phyloP scores from a whole-genome alignment of 2,888 invertebrate species.

The Macrophya alboannulata region DNA sequence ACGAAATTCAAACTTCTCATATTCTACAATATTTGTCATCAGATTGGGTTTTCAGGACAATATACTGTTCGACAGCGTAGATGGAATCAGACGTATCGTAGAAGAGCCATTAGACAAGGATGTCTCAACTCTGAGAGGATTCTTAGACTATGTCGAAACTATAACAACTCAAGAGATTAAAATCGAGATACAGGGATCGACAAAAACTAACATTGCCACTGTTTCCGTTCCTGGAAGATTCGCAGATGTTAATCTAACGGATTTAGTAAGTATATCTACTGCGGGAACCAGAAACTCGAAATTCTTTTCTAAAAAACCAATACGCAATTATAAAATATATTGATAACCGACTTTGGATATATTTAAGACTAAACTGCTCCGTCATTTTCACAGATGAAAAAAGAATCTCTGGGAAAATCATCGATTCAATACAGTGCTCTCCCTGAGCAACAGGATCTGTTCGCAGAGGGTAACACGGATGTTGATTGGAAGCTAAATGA shows the following conservation, averaged over 20 bases:
- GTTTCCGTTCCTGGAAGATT: neutral
- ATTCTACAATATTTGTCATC: neutral
- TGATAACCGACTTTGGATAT: neutral
- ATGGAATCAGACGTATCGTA: neutral
- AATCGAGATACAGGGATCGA: slow-evolving; percentile 19
- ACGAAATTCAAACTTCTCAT: neutral
- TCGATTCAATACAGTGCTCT: neutral
- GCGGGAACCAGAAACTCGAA: neutral
- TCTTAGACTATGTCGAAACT: slow-evolving; percentile 41
- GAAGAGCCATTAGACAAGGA: slow-evolving; percentile 1
- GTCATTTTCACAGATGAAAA: slow-evolving; percentile 18
- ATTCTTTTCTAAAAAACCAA: neutral
- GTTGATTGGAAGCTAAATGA: slow-evolving; percentile 34
- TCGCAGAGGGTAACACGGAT: slow-evolving; percentile 3
- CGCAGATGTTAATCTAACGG: neutral
- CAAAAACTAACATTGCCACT: neutral
- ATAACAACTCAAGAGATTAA: neutral
- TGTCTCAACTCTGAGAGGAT: slow-evolving; percentile 28
- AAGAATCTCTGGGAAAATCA: slow-evolving; percentile 13
- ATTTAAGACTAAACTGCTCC: too few relatives aligned
- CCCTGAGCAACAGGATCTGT: slow-evolving; percentile 1
- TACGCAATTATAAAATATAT: neutral
- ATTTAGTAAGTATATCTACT: slow-evolving; percentile 38
- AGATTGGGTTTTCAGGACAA: neutral
- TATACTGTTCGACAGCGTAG: neutral